A percentile compares a stretch with the other conserved stretches of the same genome.
Conservation (phyloP, 2,888 invertebrate species). For the Leptinotarsa juncta region DNA sequence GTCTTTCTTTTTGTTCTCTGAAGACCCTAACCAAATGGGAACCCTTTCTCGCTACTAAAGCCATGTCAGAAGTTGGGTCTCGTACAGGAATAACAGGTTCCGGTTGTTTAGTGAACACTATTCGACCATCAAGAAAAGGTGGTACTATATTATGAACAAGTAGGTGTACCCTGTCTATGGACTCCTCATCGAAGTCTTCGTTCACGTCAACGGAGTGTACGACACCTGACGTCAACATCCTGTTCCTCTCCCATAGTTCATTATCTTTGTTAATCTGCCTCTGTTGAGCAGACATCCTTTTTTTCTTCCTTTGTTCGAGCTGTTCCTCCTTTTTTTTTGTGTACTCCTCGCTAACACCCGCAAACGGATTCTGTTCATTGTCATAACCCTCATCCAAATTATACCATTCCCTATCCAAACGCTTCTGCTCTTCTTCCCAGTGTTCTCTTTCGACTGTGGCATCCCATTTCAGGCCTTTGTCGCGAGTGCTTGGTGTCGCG, state of each 20-base stretch:
- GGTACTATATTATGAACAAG: constrained; percentile 98
- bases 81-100: constrained; percentile 97
- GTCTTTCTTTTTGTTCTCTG: constrained; percentile 96
- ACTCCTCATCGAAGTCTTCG: constrained; percentile 96
- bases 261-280: constrained; percentile 98
- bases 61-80: constrained; percentile 98
- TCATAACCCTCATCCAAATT: constrained; percentile 94
- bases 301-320: constrained; percentile 88
- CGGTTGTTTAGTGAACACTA: constrained; percentile 98
- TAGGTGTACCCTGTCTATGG: constrained; percentile 93
- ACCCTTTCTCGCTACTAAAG: constrained; percentile 93
- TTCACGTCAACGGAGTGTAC: constrained; percentile 89
- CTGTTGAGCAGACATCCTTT: constrained; percentile 94
- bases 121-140: constrained; percentile 97
- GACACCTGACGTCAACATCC: constrained; percentile 93
- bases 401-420: constrained; percentile 97
- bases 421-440: constrained; percentile 92
- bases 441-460: constrained; percentile 80
- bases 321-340: constrained; percentile 93
- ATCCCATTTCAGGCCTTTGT: constrained; percentile 71
- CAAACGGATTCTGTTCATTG: constrained; percentile 94
- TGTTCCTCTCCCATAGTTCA: constrained; percentile 98
- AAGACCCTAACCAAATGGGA: constrained; percentile 89
- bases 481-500: constrained; percentile 72
- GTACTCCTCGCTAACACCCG: constrained; percentile 90